phyloP scores from a whole-genome alignment of 2,797 vertebrate species.

The Chiloscyllium punctatum region DNA sequence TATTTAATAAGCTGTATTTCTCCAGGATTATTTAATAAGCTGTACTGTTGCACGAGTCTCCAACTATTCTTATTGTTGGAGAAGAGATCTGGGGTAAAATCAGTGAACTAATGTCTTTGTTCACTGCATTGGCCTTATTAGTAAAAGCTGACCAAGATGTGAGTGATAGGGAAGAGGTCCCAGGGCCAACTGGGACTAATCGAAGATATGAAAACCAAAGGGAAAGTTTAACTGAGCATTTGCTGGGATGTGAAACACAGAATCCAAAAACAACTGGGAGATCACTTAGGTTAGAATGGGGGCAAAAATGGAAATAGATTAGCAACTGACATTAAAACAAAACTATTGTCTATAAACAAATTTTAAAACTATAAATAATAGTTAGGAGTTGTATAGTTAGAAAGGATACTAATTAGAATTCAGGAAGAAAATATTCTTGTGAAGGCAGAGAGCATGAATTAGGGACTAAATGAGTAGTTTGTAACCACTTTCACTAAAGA shows the following conservation, averaged over 20 bases:
- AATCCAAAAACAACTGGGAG: neutral
- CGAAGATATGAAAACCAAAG: neutral
- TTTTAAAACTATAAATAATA: no score
- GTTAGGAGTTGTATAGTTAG: neutral
- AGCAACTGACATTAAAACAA: no score
- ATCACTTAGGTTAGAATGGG: neutral
- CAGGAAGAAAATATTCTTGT: neutral
- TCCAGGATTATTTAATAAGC: neutral
- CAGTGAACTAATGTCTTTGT: neutral
- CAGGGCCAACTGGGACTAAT: neutral
- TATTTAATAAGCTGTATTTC: no score
- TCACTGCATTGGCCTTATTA: no score
- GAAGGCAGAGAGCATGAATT: neutral
- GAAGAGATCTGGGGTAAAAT: neutral
- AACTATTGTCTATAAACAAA: no score
- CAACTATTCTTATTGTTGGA: neutral
- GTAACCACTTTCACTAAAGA: neutral
- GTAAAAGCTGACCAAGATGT: no score
- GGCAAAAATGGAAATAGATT: neutral
- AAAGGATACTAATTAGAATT: neutral
- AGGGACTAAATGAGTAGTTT: neutral
- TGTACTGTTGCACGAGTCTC: neutral
- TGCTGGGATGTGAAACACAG: neutral
- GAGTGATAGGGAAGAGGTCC: neutral
- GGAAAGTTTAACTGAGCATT: neutral